These are phyloP conservation scores for Aphodius sticticus DNA, from an alignment of 2,888 invertebrate species.

Conservation along the genomic window DNA sequence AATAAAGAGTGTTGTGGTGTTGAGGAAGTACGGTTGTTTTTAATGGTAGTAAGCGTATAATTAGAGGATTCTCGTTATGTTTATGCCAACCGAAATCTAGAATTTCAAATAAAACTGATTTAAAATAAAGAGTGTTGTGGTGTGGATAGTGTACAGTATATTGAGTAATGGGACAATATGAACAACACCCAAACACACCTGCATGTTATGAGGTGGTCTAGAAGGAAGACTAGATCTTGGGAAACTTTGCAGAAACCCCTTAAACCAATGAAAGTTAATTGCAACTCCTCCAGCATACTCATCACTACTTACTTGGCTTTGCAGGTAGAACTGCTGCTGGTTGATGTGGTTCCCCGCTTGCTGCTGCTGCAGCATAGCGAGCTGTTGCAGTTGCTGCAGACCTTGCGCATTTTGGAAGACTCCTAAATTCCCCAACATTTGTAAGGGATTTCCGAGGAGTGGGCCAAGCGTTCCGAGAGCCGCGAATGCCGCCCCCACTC, in stretches of 20 bases:
- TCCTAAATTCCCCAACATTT: slow-evolving; percentile 60
- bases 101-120: too few relatives aligned
- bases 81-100: too few relatives aligned
- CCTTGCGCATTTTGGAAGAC: slow-evolving; percentile 71
- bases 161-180: not conserved
- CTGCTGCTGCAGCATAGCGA: slow-evolving; percentile 70
- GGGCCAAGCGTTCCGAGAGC: slow-evolving; percentile 59
- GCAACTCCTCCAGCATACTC: not conserved
- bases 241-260: slow-evolving; percentile 64
- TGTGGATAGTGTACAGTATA: too few relatives aligned
- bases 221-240: slow-evolving; percentile 59
- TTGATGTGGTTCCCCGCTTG: slow-evolving; percentile 58
- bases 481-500: slow-evolving; percentile 62
- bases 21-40: slow-evolving; percentile 8
- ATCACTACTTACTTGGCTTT: slow-evolving; percentile 70
- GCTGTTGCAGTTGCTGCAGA: slow-evolving; percentile 71
- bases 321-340: slow-evolving; percentile 77
- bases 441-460: slow-evolving; percentile 57
- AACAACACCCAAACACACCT: slow-evolving; percentile 56
- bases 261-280: slow-evolving; percentile 27
- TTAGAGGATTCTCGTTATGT: too few relatives aligned
- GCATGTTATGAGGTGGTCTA: slow-evolving; percentile 62
- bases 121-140: too few relatives aligned
- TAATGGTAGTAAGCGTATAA: not conserved
- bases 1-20: too few relatives aligned